phyloP scores from a whole-genome alignment of 2,113 vertebrate genomes.

The Lynx canadensis region DNA sequence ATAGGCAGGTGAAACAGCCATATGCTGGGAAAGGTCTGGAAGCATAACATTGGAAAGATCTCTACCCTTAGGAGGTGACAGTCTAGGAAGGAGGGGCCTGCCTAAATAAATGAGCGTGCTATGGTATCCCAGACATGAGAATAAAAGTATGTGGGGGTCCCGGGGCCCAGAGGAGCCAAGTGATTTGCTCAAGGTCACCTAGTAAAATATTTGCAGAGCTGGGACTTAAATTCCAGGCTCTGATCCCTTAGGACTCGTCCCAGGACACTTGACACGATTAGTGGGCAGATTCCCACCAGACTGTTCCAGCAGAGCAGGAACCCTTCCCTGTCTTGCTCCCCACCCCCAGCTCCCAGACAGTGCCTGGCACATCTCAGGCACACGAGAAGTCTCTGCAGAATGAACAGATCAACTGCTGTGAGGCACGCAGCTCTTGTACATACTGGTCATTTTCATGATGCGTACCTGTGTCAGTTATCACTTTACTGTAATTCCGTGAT shows the following conservation, averaged over 20 bases:
- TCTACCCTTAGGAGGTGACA: not conserved
- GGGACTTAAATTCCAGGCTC: not conserved
- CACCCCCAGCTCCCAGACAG: not conserved
- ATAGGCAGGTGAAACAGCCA: not conserved
- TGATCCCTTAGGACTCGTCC: not conserved
- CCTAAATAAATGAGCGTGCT: not conserved
- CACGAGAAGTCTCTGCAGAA: not conserved
- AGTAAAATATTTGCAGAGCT: not conserved
- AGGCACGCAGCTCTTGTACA: not conserved
- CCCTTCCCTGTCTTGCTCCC: no score
- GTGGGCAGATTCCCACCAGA: not conserved
- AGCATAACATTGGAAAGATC: not conserved
- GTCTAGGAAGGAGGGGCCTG: not conserved
- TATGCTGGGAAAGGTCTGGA: not conserved
- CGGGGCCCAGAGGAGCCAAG: not conserved
- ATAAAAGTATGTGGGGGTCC: fast-evolving
- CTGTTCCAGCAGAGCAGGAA: not conserved
- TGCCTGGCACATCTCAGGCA: not conserved
- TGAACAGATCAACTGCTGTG: not conserved
- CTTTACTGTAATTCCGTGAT: not conserved
- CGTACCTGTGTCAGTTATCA: not conserved
- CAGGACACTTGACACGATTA: not conserved
- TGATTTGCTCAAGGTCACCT: not conserved
- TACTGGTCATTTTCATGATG: not conserved
- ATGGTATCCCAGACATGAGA: not conserved